Conservation (phyloP, 1,140 invertebrate species). For the Drepana arcuata region DNA sequence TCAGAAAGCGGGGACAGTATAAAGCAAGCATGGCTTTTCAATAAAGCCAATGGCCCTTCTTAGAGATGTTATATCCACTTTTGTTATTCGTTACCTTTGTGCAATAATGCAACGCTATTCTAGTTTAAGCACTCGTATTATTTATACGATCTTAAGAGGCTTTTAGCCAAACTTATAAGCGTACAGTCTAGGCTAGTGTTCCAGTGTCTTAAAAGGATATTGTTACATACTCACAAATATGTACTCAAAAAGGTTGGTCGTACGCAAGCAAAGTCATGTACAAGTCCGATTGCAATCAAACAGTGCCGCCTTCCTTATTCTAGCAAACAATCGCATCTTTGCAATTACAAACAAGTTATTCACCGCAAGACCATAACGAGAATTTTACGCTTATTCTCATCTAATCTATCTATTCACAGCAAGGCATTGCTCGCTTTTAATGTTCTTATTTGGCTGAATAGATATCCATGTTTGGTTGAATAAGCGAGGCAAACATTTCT, state of each 20-base stretch:
- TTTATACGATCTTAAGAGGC: background rate
- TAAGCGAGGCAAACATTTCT: background rate
- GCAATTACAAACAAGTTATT: slow-evolving; percentile 44
- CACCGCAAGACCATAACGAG: slow-evolving; percentile 20
- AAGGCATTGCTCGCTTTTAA: slow-evolving; percentile 12
- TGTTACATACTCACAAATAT: slow-evolving; percentile 9
- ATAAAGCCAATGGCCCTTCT: slow-evolving; percentile 50
- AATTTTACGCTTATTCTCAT: slow-evolving; percentile 26
- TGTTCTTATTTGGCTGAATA: slow-evolving; percentile 16
- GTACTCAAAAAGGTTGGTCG: slow-evolving; percentile 16
- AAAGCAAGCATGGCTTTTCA: slow-evolving; percentile 47
- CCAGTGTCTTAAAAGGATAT: slow-evolving; percentile 4
- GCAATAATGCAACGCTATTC: slow-evolving; percentile 46
- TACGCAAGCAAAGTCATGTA: slow-evolving; percentile 10
- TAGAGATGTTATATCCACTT: slow-evolving; percentile 36
- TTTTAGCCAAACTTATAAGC: background rate
- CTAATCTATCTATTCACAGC: slow-evolving; percentile 20
- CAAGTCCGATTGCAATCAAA: slow-evolving; percentile 30
- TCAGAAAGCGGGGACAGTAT: slow-evolving; percentile 43
- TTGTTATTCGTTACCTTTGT: slow-evolving; percentile 50
- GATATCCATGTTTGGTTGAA: slow-evolving; percentile 7
- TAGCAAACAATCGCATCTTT: slow-evolving; percentile 22
- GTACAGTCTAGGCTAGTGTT: no score
- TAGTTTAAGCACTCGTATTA: no score
- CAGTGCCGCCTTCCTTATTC: slow-evolving; percentile 17